phyloP scores from a whole-genome alignment of 1,140 invertebrate species.

The Macrocentrus cingulum region DNA sequence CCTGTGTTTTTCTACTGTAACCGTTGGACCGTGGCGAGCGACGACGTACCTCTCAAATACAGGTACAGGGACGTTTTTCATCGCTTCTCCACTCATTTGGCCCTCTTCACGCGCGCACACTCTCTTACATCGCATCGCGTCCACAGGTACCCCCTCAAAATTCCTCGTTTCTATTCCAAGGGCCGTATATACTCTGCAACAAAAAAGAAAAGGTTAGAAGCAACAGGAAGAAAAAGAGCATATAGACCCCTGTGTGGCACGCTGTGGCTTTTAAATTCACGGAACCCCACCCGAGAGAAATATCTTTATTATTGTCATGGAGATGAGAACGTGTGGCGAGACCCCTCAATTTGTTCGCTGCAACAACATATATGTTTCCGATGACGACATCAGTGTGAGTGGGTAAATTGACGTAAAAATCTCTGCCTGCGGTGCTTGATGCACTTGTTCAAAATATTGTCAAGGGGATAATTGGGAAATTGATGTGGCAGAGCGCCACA shows the following conservation, averaged over 20 bases:
- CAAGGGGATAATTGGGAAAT: too few relatives aligned
- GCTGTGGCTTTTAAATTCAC: slow-evolving; percentile 42
- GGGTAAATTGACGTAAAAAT: not conserved
- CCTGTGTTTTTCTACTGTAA: slow-evolving; percentile 12
- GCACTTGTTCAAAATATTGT: too few relatives aligned
- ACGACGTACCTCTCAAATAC: slow-evolving; percentile 9
- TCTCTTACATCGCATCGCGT: slow-evolving; percentile 17
- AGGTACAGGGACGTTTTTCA: slow-evolving; percentile 27
- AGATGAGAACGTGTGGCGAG: slow-evolving; percentile 37
- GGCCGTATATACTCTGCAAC: not conserved
- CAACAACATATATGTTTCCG: too few relatives aligned
- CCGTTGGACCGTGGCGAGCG: not conserved
- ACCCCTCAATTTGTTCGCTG: not conserved
- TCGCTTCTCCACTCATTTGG: slow-evolving; percentile 1
- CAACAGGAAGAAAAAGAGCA: not conserved
- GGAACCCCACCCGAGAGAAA: slow-evolving; percentile 33
- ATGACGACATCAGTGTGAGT: too few relatives aligned
- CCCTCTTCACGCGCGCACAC: not conserved
- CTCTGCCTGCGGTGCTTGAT: too few relatives aligned
- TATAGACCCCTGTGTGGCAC: slow-evolving; percentile 9
- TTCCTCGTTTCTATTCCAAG: slow-evolving; percentile 25
- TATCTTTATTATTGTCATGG: slow-evolving; percentile 59
- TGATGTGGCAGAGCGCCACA: too few relatives aligned
- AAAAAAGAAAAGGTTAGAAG: not conserved
- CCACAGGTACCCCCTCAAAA: slow-evolving; percentile 14